Evolutionary conservation across 2,888 invertebrate genomes (phyloP).

Genomic region (Antheraea assamensis): DNA sequence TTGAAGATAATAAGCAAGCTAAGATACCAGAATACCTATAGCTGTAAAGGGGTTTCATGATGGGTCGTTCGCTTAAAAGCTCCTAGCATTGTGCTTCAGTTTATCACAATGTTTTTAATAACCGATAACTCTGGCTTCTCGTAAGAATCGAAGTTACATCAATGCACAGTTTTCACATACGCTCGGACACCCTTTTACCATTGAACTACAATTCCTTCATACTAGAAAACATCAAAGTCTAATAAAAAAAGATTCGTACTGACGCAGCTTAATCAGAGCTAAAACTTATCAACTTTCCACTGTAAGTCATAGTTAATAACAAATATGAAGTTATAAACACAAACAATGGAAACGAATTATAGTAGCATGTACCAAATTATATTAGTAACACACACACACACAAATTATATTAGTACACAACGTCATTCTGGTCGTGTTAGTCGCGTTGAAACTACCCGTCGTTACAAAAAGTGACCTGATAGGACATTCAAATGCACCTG

Average conservation of each 20-base stretch:
- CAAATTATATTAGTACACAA: conserved; percentile 15
- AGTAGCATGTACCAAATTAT: background rate
- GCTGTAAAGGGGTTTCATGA: no score
- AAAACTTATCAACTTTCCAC: background rate
- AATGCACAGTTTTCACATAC: background rate
- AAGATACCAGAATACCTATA: no score
- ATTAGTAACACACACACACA: background rate
- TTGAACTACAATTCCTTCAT: background rate
- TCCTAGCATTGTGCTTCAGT: background rate
- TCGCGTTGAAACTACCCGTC: background rate
- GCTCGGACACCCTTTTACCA: background rate
- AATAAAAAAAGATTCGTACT: background rate
- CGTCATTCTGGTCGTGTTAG: background rate
- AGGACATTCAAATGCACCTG: conserved; percentile 17
- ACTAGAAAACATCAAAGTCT: background rate
- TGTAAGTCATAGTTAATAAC: background rate
- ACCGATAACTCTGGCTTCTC: background rate
- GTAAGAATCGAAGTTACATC: background rate
- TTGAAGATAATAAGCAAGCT: no score
- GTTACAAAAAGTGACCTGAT: conserved; percentile 17
- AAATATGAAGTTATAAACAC: background rate
- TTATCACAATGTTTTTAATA: background rate
- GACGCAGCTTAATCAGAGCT: background rate
- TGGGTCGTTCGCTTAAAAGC: background rate
- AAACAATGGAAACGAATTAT: background rate